Percentiles rank a stretch among this genome's conserved stretches.
phyloP scores from a whole-genome alignment of 2,888 invertebrate genomes.

The Coelopa pilipes region DNA sequence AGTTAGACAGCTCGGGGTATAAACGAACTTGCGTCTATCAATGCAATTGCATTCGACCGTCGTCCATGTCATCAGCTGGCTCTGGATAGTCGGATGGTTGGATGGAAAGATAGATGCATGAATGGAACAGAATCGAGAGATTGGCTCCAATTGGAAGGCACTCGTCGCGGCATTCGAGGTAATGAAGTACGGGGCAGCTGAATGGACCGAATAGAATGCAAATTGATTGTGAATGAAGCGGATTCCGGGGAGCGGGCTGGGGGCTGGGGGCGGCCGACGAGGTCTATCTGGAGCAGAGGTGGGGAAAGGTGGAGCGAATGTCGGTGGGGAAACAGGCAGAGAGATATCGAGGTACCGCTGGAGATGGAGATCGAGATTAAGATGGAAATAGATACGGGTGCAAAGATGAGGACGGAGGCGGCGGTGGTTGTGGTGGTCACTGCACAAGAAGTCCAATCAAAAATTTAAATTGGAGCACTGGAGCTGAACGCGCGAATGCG shows the following conservation, averaged over 20 bases:
- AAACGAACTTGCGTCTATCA: conserved; percentile 24
- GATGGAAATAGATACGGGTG: too few species aligned
- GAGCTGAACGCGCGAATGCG: not conserved
- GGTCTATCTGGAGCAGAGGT: not conserved
- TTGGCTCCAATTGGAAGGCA: conserved; percentile 9
- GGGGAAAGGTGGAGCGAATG: too few species aligned
- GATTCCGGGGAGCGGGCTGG: not conserved
- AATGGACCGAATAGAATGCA: conserved; percentile 15
- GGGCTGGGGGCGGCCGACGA: not conserved
- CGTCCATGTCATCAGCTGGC: not conserved
- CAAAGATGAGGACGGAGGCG: too few species aligned
- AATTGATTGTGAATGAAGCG: conserved; percentile 28
- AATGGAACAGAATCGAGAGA: not conserved
- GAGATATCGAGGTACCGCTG: too few species aligned
- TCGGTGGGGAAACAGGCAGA: too few species aligned
- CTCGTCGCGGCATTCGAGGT: conserved; percentile 2
- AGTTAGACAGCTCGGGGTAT: not conserved
- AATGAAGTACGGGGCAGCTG: conserved; percentile 4
- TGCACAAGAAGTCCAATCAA: conserved; percentile 10
- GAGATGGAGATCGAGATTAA: too few species aligned
- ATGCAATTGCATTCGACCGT: conserved; percentile 1
- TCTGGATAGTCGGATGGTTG: not conserved
- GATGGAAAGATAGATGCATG: not conserved
- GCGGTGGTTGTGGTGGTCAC: not conserved
- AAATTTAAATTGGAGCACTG: conserved; percentile 23